Evolutionary conservation across 2,797 vertebrate species (phyloP), one percentile per base, ranked within the genome.

Genomic region (Pseudopleuronectes americanus): DNA sequence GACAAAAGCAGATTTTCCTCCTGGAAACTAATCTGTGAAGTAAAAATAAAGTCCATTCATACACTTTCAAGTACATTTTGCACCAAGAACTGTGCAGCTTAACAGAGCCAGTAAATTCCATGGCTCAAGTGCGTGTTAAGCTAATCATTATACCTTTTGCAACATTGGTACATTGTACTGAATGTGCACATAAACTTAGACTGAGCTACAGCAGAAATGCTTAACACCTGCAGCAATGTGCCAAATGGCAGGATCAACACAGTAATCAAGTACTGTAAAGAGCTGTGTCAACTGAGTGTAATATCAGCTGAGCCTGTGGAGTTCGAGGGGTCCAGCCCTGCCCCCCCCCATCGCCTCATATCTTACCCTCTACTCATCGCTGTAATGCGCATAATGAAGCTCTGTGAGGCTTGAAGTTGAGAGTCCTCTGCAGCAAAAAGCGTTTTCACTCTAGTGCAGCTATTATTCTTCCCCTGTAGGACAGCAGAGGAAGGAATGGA

Each of bases 401-500:
- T 55, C 80, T 84, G 64, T 63, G 76, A 85, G 76, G 81, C 88
- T 85, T 74, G 68, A 57, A 76, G 83, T 64, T 52, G 47, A 76
- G 73, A 87, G 78, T 86, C 87, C 90, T 90, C 87, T 88, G 88
- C 91, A 90, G 86, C 87, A 90, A 90, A 90, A 88, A 48, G 4
- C 89, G 80, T 91, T 92, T 90, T 87, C 84, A 79, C 86, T 90
- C 85, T 80, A 49, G 57, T 75, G 78, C 86, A 86, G 84, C 89
- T 84, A 90, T 91, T 87, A 76, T 69, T 87, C 87, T 84, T 87
- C 83, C 66, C 51, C 79, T 56, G 81, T 76, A 67, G 88, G 83
- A 86, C 85, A 84, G 84, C 78, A 76, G 68, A 88, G 87, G 86
- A 84, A 85, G 74, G 81, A 81, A 74, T 60, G 83, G 83, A 74